phyloP scores from a whole-genome alignment of 2,797 vertebrate species.

The Cetoscarus ocellatus region DNA sequence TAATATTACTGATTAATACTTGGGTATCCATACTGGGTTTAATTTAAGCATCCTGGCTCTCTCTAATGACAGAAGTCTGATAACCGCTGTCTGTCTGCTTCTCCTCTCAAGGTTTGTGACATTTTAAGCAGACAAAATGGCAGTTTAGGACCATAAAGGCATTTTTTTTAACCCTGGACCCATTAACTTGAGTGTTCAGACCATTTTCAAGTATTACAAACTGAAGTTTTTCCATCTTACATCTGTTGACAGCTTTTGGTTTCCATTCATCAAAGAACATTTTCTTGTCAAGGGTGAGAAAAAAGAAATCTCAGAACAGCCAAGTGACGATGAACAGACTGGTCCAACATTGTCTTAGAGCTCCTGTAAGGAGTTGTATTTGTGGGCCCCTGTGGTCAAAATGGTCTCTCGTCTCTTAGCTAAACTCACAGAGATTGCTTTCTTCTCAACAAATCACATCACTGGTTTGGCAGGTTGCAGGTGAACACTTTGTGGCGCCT shows the following conservation, averaged over 20 bases:
- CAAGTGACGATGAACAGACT: no score
- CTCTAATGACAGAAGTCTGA: slow-evolving; percentile 26
- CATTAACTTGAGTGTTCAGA: slow-evolving; percentile 26
- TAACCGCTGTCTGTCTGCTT: slow-evolving; percentile 19
- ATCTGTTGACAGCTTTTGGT: slow-evolving; percentile 5
- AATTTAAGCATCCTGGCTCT: slow-evolving; percentile 49
- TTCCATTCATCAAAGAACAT: background rate
- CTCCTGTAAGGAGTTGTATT: no score
- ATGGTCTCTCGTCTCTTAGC: no score
- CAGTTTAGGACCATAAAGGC: slow-evolving; percentile 42
- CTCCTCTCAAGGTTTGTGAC: slow-evolving; percentile 29
- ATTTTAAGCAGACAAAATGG: slow-evolving; percentile 53
- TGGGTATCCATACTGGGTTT: slow-evolving; percentile 40
- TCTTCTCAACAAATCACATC: no score
- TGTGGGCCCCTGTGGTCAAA: no score
- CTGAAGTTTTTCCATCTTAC: background rate
- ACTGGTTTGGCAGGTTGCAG: no score
- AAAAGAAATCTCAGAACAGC: no score
- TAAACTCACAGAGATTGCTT: no score
- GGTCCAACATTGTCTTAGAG: no score
- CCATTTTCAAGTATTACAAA: slow-evolving; percentile 6
- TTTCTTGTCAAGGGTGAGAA: no score
- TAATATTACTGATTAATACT: slow-evolving; percentile 65
- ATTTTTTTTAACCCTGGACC: slow-evolving; percentile 9
- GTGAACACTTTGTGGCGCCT: no score